Evolutionary conservation across 2,797 vertebrate genomes (phyloP).

Genomic region (Karalla daura): DNA sequence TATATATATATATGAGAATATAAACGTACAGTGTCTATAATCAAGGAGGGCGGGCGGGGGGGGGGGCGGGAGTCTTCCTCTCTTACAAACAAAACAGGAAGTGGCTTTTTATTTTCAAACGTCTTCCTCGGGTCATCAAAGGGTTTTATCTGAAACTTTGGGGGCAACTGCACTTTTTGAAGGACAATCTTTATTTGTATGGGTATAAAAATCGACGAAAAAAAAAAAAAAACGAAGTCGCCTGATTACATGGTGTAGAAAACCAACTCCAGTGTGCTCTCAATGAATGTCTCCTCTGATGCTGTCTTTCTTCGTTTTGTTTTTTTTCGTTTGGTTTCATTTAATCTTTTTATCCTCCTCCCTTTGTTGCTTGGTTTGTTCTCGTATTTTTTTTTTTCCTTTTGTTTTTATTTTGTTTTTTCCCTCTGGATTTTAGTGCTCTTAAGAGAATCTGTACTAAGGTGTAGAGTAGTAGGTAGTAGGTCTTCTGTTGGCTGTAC

Average conservation of each 20-base stretch:
- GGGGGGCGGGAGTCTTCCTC: conserved; percentile 68
- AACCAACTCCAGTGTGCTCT: conserved; percentile 85
- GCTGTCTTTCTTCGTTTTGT: no score
- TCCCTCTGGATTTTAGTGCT: conserved; percentile 84
- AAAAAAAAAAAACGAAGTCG: conserved; percentile 80
- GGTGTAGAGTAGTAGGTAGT: conserved; percentile 84
- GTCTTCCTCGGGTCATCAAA: conserved; percentile 85
- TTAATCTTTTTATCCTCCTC: conserved; percentile 76
- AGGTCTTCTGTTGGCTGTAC: conserved; percentile 88
- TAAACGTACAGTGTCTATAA: conserved; percentile 81
- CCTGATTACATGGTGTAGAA: conserved; percentile 85
- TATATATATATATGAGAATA: conserved; percentile 73
- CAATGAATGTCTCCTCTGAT: conserved; percentile 88
- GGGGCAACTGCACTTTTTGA: conserved; percentile 89
- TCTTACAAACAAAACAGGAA: conserved; percentile 79
- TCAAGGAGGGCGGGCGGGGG: no score
- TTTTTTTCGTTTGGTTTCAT: conserved; percentile 77
- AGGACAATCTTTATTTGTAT: conserved; percentile 91
- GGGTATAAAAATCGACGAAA: conserved; percentile 83
- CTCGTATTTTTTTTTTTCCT: conserved; percentile 59
- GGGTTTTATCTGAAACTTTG: conserved; percentile 83
- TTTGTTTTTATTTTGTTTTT: conserved; percentile 56
- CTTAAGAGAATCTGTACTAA: conserved; percentile 86
- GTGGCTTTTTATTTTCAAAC: conserved; percentile 82
- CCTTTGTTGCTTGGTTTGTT: conserved; percentile 86